These are phyloP conservation scores for Hippolais icterina DNA, from an alignment of 2,113 vertebrate species.

Conservation along the genomic window DNA sequence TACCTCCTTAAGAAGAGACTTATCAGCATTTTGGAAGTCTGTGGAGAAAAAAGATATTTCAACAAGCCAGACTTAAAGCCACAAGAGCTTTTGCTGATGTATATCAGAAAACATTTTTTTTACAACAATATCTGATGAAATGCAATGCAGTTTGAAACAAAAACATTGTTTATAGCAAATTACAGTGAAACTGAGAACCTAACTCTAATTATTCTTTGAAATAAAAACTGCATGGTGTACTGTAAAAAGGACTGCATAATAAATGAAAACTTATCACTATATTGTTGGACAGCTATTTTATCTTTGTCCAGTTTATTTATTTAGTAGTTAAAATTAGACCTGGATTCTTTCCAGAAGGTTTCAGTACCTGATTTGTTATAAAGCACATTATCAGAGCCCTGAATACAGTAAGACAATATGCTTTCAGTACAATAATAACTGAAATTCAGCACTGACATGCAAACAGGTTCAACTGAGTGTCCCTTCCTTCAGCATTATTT, in stretches of 20 bases:
- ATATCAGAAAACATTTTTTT: not conserved
- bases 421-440: not conserved
- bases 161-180: not conserved
- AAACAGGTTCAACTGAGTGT: not conserved
- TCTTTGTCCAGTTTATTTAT: not conserved
- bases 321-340: constrained; percentile 19
- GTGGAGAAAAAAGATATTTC: not conserved
- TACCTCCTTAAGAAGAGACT: not conserved
- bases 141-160: not conserved
- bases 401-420: constrained; percentile 20
- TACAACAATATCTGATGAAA: not conserved
- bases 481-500: constrained; percentile 12
- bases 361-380: not conserved
- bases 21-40: not conserved
- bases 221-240: not conserved
- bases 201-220: not conserved
- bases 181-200: constrained; percentile 12
- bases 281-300: not conserved
- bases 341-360: not conserved
- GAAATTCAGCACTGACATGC: constrained; percentile 25
- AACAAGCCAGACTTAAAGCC: not conserved
- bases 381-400: not conserved
- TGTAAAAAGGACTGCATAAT: not conserved
- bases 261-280: not conserved
- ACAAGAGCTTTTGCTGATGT: not conserved